Base-by-base conservation (phyloP, 1,140 invertebrate genomes). In the Batillaria attramentaria region DNA sequence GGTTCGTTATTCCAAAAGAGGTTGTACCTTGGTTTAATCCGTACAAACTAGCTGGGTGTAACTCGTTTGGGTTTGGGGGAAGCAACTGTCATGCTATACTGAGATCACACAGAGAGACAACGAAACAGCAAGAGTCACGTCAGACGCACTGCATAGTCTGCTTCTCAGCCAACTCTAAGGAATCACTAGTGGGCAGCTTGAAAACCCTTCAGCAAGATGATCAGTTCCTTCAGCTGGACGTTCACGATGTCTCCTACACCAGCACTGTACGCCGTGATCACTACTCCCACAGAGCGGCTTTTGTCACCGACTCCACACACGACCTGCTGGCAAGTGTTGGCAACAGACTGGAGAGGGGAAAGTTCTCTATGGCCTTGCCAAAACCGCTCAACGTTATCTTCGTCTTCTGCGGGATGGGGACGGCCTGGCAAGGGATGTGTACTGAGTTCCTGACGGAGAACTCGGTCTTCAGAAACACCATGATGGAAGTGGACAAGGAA, bases 401-500 rank as follows among this genome's bases (percentile, higher is more conserved):
- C 72, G 83, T 85, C 18, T 88, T 85, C 75, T 84, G 84, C 83
- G 87, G 85, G 3, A 85, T 87, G 77, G 85, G 85, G 16, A 87
- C 82, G 8, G 41, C 73, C 1, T 86, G 83, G 84, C 54, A 77
- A 20, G 85, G 84, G 8, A 87, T 86, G 86, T 85, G 84, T 60
- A 70, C 62, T 28, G 57, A 80, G 28, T 31, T 87, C 41, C 8
- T 46, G 41, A 28, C 8, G 24, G 41, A 70, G 4, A 31, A 31
- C 24, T 28, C 39, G 20, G 24, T 70, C 8, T 70, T 70, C 68
- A 39, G 41, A 28, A 13, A 46, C 41, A 94, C 94, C 41, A 94
- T 99, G 70, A 91, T 93, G 80, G 93, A 81, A 31, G 76, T 85
- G 43, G 81, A 85, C n/a, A 46, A 16, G 8, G 31, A 33, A n/a